Evolutionary conservation across 2,888 invertebrate genomes (phyloP), one percentile per base, ranked within the genome.

Genomic region (Eristalinus aeneus): DNA sequence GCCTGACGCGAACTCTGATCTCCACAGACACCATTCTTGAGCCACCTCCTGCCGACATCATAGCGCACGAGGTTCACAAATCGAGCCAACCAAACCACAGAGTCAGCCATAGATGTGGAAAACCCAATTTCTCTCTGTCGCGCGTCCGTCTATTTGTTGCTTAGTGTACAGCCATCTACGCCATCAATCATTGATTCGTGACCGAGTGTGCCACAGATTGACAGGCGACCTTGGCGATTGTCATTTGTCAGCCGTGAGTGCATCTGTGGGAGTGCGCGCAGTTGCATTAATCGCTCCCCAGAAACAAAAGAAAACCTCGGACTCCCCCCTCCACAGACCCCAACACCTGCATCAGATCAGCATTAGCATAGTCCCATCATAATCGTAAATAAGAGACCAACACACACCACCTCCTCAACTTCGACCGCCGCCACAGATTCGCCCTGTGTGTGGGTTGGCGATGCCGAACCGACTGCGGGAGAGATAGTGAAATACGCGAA

Each of bases 111-210:
- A 39, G 72, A 63, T 22, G 60, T 71, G 72, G 58, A 78, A 39
- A 16, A 54, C 22, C 16, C 56, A 39, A 56, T n/a, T 27, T 27
- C 27, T 3, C 27, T 27, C 20, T n/a, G 22, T 16, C 16, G 23
- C 58, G 58, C 65, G 65, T 75, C 39, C 65, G 58, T 76, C 23
- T 71, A 80, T 69, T 74, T 80, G 61, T 60, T 46, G 27, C 61
- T 67, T 65, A 65, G 65, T 71, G 53, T 75, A 65, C 53, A 60
- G 36, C 75, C 22, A 84, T 75, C 75, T 63, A 85, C 67, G 54
- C 61, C 61, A 85, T 85, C 75, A 85, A 81, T 85, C 84, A 85
- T 23, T 20, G 63, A 67, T 54, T 80, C 81, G 80, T 81, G 84
- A 80, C 80, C 84, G 67, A 31, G 71, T 75, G 75, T 76, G 75